Conservation (phyloP, 1,140 invertebrate species). For the Gonioctena quinquepunctata region DNA sequence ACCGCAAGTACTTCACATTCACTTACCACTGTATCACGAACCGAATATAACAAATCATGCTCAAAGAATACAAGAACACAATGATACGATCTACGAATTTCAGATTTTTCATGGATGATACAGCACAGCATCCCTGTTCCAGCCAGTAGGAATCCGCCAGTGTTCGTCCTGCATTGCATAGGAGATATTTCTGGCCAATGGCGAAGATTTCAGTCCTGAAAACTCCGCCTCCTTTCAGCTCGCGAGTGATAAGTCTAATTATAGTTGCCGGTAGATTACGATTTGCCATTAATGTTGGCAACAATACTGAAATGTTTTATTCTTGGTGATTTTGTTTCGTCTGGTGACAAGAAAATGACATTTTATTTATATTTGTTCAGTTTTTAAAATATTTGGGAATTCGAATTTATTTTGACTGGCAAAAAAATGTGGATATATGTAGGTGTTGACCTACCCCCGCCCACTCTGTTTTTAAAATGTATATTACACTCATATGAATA, state of each 20-base stretch:
- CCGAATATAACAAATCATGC: constrained; percentile 30
- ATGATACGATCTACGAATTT: constrained; percentile 36
- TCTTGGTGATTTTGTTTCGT: background rate
- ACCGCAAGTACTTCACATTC: background rate
- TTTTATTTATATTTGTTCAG: background rate
- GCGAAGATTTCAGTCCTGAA: background rate
- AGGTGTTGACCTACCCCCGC: too few relatives aligned
- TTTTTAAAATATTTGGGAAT: too few relatives aligned
- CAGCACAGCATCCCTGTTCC: constrained; percentile 30
- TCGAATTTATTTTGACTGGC: too few relatives aligned
- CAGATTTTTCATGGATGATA: constrained; percentile 27
- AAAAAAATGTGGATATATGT: too few relatives aligned
- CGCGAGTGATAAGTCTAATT: background rate
- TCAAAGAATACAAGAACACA: constrained; percentile 38
- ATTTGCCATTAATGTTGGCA: background rate
- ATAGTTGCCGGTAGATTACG: background rate
- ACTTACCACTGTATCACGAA: constrained; percentile 25
- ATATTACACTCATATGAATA: too few relatives aligned
- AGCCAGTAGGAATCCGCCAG: constrained; percentile 26
- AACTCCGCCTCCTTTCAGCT: constrained; percentile 5
- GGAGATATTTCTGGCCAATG: constrained; percentile 23
- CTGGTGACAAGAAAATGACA: background rate
- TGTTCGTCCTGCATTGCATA: constrained; percentile 7
- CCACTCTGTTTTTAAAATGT: too few relatives aligned
- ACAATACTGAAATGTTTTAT: background rate